These are phyloP conservation scores for Pelobates cultripes DNA, from an alignment of 2,797 vertebrate genomes.

Conservation along the genomic window DNA sequence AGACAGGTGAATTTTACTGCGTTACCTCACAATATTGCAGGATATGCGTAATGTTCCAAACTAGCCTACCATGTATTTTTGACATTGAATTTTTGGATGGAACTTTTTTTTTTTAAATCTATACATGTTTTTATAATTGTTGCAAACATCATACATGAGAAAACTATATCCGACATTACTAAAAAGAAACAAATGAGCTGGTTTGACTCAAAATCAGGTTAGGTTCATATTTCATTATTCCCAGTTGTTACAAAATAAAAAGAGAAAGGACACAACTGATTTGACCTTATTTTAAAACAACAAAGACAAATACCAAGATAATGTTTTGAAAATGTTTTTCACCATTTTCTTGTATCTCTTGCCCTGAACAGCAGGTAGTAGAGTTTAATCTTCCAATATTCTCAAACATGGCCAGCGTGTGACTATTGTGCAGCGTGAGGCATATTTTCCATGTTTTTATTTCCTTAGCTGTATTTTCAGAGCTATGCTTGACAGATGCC, in stretches of 20 bases:
- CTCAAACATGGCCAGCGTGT: conserved; percentile 43
- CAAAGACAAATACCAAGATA: conserved; percentile 36
- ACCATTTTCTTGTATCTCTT: conserved; percentile 17
- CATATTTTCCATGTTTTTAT: conserved; percentile 10
- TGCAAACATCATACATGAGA: too few relatives aligned
- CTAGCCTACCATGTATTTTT: too few relatives aligned
- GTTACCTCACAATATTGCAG: too few relatives aligned
- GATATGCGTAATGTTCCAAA: too few relatives aligned
- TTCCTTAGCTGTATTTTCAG: conserved; percentile 13
- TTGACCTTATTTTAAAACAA: conserved; percentile 39
- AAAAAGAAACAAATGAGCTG: conserved; percentile 28
- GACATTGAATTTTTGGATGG: too few relatives aligned
- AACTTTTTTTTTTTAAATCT: too few relatives aligned
- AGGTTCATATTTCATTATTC: conserved; percentile 48
- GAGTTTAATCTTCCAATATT: conserved; percentile 36
- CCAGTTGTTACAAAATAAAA: conserved; percentile 36
- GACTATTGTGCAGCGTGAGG: conserved; percentile 32
- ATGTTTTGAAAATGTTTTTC: conserved; percentile 25
- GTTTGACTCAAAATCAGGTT: conserved; percentile 42
- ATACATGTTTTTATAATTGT: too few relatives aligned
- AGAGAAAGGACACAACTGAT: conserved; percentile 10
- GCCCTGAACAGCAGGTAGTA: conserved; percentile 38
- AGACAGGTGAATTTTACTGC: too few relatives aligned
- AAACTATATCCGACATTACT: too few relatives aligned
- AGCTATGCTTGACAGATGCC: conserved; percentile 5